Evolutionary conservation across 2,797 vertebrate species (phyloP).

Genomic region (Chelon labrosus): DNA sequence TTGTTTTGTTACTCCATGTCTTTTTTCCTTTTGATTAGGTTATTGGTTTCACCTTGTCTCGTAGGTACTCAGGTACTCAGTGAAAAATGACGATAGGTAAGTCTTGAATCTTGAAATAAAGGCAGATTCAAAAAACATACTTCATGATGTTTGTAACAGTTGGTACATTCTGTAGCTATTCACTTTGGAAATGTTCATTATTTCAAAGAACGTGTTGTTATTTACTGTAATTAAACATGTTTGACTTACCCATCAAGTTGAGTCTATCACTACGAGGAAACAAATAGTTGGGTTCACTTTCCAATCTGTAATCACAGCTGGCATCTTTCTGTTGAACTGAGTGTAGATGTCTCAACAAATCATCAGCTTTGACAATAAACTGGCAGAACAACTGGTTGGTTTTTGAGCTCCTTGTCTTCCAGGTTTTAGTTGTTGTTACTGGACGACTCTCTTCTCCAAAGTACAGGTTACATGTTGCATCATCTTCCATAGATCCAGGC

Average conservation of each 20-base stretch:
- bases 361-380: neutral
- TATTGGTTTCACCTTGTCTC: no score
- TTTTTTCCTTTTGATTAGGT: no score
- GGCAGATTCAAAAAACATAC: no score
- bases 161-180: no score
- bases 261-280: constrained; percentile 35
- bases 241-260: neutral
- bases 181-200: no score
- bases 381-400: neutral
- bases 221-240: neutral
- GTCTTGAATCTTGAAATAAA: no score
- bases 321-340: neutral
- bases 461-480: constrained; percentile 44
- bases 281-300: neutral
- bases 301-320: constrained; percentile 45
- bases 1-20: no score
- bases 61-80: no score
- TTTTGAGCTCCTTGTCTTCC: rapidly evolving
- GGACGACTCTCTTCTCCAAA: constrained; percentile 37
- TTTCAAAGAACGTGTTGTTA: no score
- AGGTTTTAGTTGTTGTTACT: rapidly evolving
- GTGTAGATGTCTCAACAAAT: neutral
- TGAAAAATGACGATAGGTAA: no score
- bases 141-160: no score
- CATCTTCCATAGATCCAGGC: constrained; percentile 5